Conservation (phyloP, 2,113 vertebrate genomes). For the Vicugna pacos region DNA sequence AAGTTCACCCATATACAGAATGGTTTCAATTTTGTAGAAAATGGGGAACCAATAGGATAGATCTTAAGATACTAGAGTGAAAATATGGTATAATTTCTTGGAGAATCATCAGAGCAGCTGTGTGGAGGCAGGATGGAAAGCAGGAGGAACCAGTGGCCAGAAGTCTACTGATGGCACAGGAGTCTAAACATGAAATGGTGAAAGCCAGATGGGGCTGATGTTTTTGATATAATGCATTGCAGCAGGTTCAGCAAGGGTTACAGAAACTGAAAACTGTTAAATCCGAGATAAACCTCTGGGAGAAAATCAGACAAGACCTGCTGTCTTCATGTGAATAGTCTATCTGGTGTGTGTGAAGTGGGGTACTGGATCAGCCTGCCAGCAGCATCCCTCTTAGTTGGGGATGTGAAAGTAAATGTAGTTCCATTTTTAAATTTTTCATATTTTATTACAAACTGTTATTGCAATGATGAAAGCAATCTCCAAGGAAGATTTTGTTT, state of each 20-base stretch:
- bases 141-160: neutral
- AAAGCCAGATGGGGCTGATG: neutral
- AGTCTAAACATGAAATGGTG: too few relatives aligned
- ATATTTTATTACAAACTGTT: neutral
- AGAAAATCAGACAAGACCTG: neutral
- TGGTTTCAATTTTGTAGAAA: neutral
- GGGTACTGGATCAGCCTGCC: neutral
- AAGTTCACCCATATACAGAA: neutral
- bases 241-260: neutral
- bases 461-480: neutral
- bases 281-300: neutral
- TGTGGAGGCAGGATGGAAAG: neutral
- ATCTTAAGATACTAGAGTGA: neutral
- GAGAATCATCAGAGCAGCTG: neutral
- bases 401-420: neutral
- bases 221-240: neutral
- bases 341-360: neutral
- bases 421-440: neutral
- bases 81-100: neutral
- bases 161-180: too few relatives aligned
- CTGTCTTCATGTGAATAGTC: neutral
- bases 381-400: neutral
- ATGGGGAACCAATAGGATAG: too few relatives aligned
- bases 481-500: neutral
- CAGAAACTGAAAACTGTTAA: neutral